These are phyloP conservation scores for Mnemiopsis leidyi DNA, from an alignment of 37 sponge, comb jelly and placozoan genomes.

Conservation along the genomic window DNA sequence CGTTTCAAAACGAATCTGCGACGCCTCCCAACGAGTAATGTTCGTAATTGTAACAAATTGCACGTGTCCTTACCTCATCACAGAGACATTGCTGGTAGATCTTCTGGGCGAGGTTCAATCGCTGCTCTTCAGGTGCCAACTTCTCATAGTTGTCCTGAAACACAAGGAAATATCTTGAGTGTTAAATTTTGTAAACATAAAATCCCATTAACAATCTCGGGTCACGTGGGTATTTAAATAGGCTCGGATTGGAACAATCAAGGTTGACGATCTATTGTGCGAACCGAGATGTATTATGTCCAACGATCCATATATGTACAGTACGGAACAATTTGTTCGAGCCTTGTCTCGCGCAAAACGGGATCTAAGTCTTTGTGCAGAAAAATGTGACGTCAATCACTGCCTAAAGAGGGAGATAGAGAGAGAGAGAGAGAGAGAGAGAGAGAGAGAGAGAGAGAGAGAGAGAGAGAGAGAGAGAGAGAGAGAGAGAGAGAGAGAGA, in stretches of 20 bases:
- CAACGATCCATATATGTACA: not conserved
- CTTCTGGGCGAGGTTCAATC: constrained; percentile 66
- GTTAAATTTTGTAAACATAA: too few relatives aligned
- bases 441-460: too few relatives aligned
- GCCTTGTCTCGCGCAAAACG: not conserved
- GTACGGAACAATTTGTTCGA: not conserved
- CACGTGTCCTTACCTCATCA: constrained; percentile 69
- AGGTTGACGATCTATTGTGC: not conserved
- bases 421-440: too few relatives aligned
- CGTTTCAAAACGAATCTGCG: too few relatives aligned
- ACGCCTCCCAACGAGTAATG: too few relatives aligned
- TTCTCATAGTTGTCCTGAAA: constrained; percentile 70
- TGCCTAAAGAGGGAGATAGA: too few relatives aligned
- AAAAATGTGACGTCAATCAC: not conserved
- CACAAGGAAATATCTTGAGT: not conserved
- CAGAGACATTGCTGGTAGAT: constrained; percentile 80
- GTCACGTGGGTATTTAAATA: too few relatives aligned
- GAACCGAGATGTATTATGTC: not conserved
- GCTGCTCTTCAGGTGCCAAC: constrained; percentile 76
- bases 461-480: too few relatives aligned
- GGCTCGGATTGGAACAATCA: too few relatives aligned
- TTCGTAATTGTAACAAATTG: too few relatives aligned
- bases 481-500: too few relatives aligned
- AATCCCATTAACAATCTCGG: too few relatives aligned
- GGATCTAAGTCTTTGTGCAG: not conserved